These are phyloP conservation scores for Liopterus haemorrhoidalis DNA, from an alignment of 2,888 invertebrate genomes.

Conservation along the genomic window DNA sequence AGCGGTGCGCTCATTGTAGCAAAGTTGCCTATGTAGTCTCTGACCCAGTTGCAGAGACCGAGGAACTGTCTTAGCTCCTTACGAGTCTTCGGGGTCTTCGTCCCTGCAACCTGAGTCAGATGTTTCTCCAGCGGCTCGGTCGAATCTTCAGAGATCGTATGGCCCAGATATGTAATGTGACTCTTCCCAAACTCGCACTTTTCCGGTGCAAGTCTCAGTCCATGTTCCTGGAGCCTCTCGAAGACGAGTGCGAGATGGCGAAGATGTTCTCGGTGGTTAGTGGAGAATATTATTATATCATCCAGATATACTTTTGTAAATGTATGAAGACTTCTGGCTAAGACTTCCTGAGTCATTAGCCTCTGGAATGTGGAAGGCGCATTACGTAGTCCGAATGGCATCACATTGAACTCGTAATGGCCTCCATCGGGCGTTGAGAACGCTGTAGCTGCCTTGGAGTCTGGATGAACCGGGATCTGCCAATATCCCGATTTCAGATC, in stretches of 20 bases:
- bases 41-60: constrained; percentile 31
- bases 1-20: constrained; percentile 28
- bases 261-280: constrained; percentile 25
- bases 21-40: constrained; percentile 30
- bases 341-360: constrained; percentile 27
- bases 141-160: constrained; percentile 1
- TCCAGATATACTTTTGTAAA: too few species aligned
- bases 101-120: constrained; percentile 11
- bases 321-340: too few species aligned
- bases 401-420: too few species aligned
- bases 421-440: constrained; percentile 29
- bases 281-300: too few species aligned
- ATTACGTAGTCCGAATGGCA: too few species aligned
- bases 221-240: too few species aligned
- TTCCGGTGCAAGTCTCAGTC: constrained; percentile 9
- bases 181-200: constrained; percentile 26
- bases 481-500: constrained; percentile 34
- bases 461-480: constrained; percentile 29
- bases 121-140: constrained; percentile 22
- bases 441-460: constrained; percentile 26
- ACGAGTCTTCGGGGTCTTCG: constrained; percentile 11
- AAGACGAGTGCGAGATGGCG: constrained; percentile 22
- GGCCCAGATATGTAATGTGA: too few species aligned
- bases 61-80: too few species aligned
- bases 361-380: constrained; percentile 30